These are phyloP conservation scores for Odontocolon sp. DNA, from an alignment of 2,888 invertebrate species.

Conservation along the genomic window DNA sequence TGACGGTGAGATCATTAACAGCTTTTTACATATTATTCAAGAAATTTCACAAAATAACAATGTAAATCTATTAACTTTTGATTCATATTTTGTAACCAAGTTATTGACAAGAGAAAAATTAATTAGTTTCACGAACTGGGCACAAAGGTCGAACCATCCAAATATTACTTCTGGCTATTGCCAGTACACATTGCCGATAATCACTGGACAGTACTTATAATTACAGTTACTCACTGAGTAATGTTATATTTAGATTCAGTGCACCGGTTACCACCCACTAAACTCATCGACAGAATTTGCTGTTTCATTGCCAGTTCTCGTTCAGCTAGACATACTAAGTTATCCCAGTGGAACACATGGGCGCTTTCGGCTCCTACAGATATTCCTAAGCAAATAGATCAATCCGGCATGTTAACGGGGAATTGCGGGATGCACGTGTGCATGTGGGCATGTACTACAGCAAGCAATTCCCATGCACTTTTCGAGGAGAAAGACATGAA, in stretches of 20 bases:
- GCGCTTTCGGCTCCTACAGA: background rate
- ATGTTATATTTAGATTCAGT: background rate
- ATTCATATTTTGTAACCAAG: background rate
- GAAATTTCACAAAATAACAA: background rate
- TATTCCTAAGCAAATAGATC: background rate
- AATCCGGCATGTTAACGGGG: background rate
- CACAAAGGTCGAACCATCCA: background rate
- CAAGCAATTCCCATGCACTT: background rate
- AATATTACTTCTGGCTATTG: background rate
- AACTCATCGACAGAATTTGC: background rate
- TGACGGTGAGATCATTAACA: background rate
- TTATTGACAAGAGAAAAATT: background rate
- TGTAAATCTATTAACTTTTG: background rate
- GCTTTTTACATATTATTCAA: background rate
- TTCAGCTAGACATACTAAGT: background rate
- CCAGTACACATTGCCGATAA: background rate
- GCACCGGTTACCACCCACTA: background rate
- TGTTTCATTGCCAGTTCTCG: background rate
- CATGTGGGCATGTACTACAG: background rate
- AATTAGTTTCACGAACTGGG: background rate
- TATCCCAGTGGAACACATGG: background rate
- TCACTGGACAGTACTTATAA: background rate
- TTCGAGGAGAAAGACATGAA: background rate
- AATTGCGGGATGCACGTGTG: constrained; percentile 6
- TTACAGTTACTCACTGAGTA: background rate